Conservation (phyloP, 2,888 invertebrate genomes). For the Zelleria hepariella region DNA sequence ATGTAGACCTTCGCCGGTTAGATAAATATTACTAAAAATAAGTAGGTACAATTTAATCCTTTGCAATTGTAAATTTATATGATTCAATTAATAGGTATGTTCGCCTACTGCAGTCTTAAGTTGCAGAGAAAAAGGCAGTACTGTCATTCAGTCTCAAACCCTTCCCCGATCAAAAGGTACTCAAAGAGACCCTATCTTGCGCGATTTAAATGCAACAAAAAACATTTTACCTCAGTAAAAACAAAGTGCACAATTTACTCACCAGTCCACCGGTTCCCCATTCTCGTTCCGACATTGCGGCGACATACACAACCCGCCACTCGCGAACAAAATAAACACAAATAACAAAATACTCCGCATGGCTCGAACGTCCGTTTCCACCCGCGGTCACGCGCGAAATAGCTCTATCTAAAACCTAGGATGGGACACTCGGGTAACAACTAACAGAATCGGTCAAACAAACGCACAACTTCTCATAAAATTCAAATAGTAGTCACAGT, state of each 20-base stretch:
- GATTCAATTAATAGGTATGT: too few species aligned
- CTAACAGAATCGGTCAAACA: background rate
- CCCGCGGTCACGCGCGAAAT: background rate
- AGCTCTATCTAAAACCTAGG: background rate
- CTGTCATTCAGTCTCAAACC: too few species aligned
- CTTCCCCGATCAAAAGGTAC: too few species aligned
- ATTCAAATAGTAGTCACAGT: background rate
- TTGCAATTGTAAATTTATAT: too few species aligned
- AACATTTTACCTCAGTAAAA: too few species aligned
- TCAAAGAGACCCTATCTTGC: too few species aligned
- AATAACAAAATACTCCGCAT: slow-evolving; percentile 15
- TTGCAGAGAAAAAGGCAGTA: too few species aligned
- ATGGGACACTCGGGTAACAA: background rate
- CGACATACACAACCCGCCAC: slow-evolving; percentile 25
- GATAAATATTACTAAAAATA: too few species aligned
- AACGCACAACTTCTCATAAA: background rate
- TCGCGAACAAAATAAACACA: slow-evolving; percentile 31
- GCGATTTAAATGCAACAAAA: too few species aligned
- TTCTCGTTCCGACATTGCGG: slow-evolving; percentile 72
- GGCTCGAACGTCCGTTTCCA: background rate
- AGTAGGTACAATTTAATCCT: too few species aligned
- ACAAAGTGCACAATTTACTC: slow-evolving; percentile 32
- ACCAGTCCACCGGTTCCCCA: slow-evolving; percentile 80
- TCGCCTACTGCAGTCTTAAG: too few species aligned
- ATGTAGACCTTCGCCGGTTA: too few species aligned